Evolutionary conservation across 2,888 invertebrate genomes (phyloP), one percentile per base, ranked within the genome.

Genomic region (Crepidodera aurea): DNA sequence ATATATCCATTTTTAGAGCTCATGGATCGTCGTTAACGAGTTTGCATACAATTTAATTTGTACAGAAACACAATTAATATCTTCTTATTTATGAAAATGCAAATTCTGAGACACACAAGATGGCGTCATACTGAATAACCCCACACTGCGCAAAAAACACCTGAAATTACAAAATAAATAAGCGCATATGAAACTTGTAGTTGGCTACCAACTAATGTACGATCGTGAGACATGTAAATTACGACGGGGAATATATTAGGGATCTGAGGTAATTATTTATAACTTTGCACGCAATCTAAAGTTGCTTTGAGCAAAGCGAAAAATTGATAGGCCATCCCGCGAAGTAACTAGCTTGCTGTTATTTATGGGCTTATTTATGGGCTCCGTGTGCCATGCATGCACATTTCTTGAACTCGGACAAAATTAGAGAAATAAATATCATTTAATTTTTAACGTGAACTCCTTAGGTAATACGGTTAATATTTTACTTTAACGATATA

Each of bases 191-290:
- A 75, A 76, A 73, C 76, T 77, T 74, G 77, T 74, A 75, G 70
- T 75, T 75, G 70, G 79, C 79, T 79, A 79, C 78, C 76, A 75
- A 73, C 75, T 78, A 78, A 78, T 77, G 74, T 76, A 77, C 74
- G 75, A 76, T 71, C 70, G 73, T 71, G 71, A 73, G 65, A 74
- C 73, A 77, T 77, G 77, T 77, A 75, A 79, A 78, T 77, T 78
- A 79, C 75, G 69, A 70, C 74, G 66, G 70, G 69, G 71, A 72
- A 78, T 77, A 77, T 76, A 78, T 73, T 72, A 73, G 66, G 68
- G 72, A 77, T 74, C 64, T 72, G 57, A 66, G 69, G 73, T 71
- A 67, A 75, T 78, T 73, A 75, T 73, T 77, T 75, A 75, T 68
- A 64, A 65, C 71, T 71, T 73, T 69, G 76, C 79, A 79, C 78